phyloP scores from a whole-genome alignment of 2,797 vertebrate species.

The Pipistrellus nathusii region DNA sequence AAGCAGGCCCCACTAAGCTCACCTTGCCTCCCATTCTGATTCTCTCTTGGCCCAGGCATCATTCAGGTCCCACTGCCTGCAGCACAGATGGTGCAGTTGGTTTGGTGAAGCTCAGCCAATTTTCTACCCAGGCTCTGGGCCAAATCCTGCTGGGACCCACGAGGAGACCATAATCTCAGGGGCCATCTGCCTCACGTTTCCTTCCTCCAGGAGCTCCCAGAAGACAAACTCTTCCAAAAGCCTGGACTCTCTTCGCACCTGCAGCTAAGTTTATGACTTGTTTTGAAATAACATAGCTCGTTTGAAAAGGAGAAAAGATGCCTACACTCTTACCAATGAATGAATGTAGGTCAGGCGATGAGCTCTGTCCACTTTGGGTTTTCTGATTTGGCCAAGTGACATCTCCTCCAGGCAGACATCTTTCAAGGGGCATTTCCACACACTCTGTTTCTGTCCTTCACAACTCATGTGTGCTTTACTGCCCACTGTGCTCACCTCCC shows the following conservation, averaged over 20 bases:
- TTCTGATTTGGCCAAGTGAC: background rate
- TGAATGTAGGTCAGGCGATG: background rate
- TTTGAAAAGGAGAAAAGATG: constrained; percentile 14
- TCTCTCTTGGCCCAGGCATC: background rate
- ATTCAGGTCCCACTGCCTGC: background rate
- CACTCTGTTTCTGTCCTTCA: background rate
- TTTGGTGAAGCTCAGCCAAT: background rate
- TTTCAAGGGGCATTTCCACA: background rate
- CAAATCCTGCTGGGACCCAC: background rate
- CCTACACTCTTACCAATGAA: background rate
- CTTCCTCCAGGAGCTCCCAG: background rate
- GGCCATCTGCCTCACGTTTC: background rate
- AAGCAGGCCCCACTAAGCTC: background rate
- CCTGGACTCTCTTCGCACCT: background rate
- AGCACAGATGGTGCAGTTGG: background rate
- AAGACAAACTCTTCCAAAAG: background rate
- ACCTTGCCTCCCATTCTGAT: background rate
- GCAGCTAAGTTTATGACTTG: background rate
- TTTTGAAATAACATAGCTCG: background rate
- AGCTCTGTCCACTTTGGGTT: background rate
- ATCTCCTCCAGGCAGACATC: background rate
- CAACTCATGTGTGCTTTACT: background rate
- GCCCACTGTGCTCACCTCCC: background rate
- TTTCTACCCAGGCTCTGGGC: background rate
- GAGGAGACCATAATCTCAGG: background rate